Conservation (phyloP, 2,888 invertebrate genomes). For the Xanthorhoe spadicearia region DNA sequence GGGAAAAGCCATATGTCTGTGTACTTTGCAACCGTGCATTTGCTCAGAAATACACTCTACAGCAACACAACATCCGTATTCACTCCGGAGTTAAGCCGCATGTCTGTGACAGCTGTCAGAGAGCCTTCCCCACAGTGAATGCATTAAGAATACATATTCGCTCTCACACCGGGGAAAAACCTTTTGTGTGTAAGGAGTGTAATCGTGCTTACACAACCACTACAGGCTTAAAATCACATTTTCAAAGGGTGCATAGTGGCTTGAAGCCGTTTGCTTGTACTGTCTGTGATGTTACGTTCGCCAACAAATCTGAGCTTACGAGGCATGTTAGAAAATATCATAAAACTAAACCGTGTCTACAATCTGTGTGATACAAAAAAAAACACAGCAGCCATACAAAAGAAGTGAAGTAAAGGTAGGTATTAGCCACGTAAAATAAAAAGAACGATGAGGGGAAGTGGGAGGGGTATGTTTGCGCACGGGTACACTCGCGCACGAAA, state of each 20-base stretch:
- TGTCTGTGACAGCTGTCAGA: neutral
- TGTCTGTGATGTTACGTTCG: neutral
- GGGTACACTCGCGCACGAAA: too few relatives aligned
- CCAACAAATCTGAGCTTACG: too few relatives aligned
- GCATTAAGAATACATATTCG: neutral
- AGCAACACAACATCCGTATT: neutral
- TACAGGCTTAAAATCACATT: neutral
- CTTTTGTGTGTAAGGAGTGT: neutral
- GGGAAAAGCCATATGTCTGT: neutral
- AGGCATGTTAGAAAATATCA: neutral
- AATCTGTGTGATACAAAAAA: too few relatives aligned
- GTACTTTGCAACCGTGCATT: neutral
- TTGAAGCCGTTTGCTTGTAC: neutral
- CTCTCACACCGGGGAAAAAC: neutral
- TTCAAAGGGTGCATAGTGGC: neutral
- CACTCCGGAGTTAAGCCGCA: neutral
- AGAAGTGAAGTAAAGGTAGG: too few relatives aligned
- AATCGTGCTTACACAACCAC: too few relatives aligned
- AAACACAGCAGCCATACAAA: too few relatives aligned
- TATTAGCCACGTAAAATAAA: too few relatives aligned
- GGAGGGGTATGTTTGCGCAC: too few relatives aligned
- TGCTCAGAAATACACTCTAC: neutral
- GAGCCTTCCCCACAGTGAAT: neutral
- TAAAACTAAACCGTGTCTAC: neutral
- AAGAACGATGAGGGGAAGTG: too few relatives aligned